Evolutionary conservation across 1,140 invertebrate genomes (phyloP).

Genomic region (Trinorchestia longiramus): DNA sequence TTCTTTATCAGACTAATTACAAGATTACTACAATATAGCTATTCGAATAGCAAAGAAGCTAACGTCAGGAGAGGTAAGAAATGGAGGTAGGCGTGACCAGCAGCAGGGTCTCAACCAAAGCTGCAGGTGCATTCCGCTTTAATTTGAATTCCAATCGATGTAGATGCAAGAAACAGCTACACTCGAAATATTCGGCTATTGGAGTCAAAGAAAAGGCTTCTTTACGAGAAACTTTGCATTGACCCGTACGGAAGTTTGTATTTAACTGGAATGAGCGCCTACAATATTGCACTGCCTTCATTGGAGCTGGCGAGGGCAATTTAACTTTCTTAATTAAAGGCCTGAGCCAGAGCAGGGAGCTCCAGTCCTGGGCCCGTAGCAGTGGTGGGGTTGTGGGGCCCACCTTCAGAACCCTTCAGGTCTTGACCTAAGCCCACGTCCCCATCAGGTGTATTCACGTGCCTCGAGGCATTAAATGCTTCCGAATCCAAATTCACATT

Average conservation of each 20-base stretch:
- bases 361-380: background rate
- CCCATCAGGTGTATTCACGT: too few relatives aligned
- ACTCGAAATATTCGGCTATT: conserved; percentile 23
- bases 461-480: background rate
- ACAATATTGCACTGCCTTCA: conserved; percentile 43
- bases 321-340: conserved; percentile 50
- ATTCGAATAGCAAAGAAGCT: too few relatives aligned
- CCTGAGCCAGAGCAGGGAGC: background rate
- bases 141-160: background rate
- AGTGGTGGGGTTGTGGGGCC: background rate
- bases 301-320: background rate
- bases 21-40: too few relatives aligned
- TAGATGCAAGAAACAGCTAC: conserved; percentile 13
- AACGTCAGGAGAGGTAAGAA: too few relatives aligned
- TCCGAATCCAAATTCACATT: too few relatives aligned
- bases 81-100: background rate
- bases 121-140: background rate
- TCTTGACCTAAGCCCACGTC: background rate
- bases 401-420: background rate
- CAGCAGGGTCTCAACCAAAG: background rate
- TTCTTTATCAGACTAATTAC: background rate
- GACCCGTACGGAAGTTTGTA: conserved; percentile 38
- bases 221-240: conserved; percentile 40
- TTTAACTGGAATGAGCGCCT: conserved; percentile 45
- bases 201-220: conserved; percentile 17